Conservation (phyloP, 2,888 invertebrate genomes). For the Desoria tigrina region DNA sequence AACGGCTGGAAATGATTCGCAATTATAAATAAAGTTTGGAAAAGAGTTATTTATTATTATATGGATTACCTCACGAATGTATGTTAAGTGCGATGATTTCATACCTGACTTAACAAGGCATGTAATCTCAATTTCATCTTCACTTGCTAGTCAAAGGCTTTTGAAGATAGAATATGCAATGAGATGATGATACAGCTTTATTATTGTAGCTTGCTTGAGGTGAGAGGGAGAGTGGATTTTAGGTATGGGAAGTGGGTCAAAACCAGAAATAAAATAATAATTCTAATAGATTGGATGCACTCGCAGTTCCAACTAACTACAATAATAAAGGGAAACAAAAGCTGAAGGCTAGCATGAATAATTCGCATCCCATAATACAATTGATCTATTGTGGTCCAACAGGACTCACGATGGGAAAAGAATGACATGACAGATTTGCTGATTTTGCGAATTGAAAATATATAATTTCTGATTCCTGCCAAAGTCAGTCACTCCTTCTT, state of each 20-base stretch:
- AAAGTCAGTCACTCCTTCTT: no score
- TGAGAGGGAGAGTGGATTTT: background rate
- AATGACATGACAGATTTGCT: constrained; percentile 8
- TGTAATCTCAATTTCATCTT: constrained; percentile 4
- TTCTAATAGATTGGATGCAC: background rate
- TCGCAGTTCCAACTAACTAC: no score
- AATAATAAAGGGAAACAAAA: constrained; percentile 8
- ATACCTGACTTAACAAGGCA: no score
- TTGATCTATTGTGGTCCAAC: background rate
- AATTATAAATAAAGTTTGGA: no score
- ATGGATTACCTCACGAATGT: no score
- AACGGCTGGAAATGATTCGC: no score
- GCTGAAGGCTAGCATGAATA: constrained; percentile 14
- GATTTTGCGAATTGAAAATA: background rate
- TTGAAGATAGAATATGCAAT: no score
- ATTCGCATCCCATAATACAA: background rate
- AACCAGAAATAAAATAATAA: constrained; percentile 12
- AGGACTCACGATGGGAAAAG: background rate
- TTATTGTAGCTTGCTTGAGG: no score
- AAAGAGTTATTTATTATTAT: no score
- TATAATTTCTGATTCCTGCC: no score
- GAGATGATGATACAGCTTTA: no score
- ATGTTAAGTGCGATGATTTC: no score
- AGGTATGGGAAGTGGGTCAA: constrained; percentile 23
- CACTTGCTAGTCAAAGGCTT: background rate